A percentile compares a stretch with the other conserved stretches of the same genome.
Evolutionary conservation across 2,888 invertebrate species (phyloP).

Genomic region (Liodrosophila aerea): DNA sequence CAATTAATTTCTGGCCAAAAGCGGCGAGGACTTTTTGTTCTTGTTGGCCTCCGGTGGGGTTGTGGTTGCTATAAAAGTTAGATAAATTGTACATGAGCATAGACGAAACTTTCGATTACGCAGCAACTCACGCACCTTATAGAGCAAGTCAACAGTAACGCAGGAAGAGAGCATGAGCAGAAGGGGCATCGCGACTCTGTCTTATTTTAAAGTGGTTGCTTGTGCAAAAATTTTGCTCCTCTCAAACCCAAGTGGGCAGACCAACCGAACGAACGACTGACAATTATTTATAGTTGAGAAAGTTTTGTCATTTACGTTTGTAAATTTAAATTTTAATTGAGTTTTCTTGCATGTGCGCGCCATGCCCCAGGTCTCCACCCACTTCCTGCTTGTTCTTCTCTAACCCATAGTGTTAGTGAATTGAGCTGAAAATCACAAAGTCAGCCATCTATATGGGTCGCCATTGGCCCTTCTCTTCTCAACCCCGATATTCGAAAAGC

Average conservation of each 20-base stretch:
- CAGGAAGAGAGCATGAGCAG: too few relatives aligned
- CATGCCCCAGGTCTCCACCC: neutral
- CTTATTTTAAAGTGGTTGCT: conserved; percentile 65
- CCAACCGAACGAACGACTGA: conserved; percentile 40
- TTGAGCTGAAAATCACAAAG: conserved; percentile 53
- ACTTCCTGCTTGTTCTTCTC: neutral
- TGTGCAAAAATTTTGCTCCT: too few relatives aligned
- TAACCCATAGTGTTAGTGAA: neutral
- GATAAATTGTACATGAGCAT: conserved; percentile 72
- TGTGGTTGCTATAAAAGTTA: conserved; percentile 74
- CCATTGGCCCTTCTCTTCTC: conserved; percentile 19
- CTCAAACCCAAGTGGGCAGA: conserved; percentile 50
- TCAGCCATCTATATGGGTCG: conserved; percentile 42
- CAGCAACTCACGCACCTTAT: conserved; percentile 66
- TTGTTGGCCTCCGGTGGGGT: conserved; percentile 26
- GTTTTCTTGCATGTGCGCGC: conserved; percentile 61
- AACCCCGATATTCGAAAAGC: neutral
- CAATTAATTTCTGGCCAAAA: conserved; percentile 75
- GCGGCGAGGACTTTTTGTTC: conserved; percentile 45
- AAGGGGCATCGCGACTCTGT: conserved; percentile 49
- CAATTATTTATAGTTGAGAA: conserved; percentile 78
- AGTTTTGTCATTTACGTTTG: conserved; percentile 78
- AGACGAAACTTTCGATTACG: conserved; percentile 75
- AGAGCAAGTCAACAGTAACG: neutral
- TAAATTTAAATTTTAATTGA: conserved; percentile 79